These are phyloP conservation scores for Pogonognathellus flavescens DNA, from an alignment of 1,140 invertebrate genomes.

Conservation along the genomic window DNA sequence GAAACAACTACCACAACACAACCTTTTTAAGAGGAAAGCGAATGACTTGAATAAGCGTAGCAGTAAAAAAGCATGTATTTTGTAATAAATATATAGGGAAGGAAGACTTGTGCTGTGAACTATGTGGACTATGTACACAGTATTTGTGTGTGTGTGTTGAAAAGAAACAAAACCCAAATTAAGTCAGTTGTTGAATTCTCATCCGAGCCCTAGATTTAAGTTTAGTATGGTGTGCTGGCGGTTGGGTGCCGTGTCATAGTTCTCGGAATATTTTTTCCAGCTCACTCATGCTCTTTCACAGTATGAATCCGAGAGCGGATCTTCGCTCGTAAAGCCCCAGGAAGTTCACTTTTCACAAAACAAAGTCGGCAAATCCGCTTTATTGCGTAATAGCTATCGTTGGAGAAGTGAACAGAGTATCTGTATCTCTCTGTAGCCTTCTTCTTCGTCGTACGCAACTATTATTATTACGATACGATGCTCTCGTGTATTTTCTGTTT, in stretches of 20 bases:
- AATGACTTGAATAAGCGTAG: slow-evolving; percentile 37
- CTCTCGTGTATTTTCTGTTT: too few species aligned
- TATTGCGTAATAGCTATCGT: slow-evolving; percentile 57
- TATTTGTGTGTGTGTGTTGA: background rate
- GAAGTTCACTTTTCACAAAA: slow-evolving; percentile 61
- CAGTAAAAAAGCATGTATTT: slow-evolving; percentile 37
- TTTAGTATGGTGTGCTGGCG: slow-evolving; percentile 1
- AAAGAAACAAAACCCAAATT: slow-evolving; percentile 38
- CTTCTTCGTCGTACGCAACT: too few species aligned
- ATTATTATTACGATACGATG: too few species aligned
- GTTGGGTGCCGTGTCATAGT: slow-evolving; percentile 54
- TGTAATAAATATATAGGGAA: slow-evolving; percentile 7
- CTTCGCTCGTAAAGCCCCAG: slow-evolving; percentile 63
- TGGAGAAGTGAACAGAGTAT: background rate
- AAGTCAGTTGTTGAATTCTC: slow-evolving; percentile 33
- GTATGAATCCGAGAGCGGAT: slow-evolving; percentile 56
- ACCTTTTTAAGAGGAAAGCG: slow-evolving; percentile 13
- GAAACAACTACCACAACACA: background rate
- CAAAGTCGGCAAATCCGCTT: slow-evolving; percentile 60
- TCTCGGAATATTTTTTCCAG: slow-evolving; percentile 50
- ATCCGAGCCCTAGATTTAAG: slow-evolving; percentile 25
- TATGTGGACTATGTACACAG: background rate
- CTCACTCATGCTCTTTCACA: slow-evolving; percentile 47
- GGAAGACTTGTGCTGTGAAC: background rate
- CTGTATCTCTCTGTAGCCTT: background rate